Base-by-base conservation (phyloP, 1,140 invertebrate genomes). In the Bombus confusus region DNA sequence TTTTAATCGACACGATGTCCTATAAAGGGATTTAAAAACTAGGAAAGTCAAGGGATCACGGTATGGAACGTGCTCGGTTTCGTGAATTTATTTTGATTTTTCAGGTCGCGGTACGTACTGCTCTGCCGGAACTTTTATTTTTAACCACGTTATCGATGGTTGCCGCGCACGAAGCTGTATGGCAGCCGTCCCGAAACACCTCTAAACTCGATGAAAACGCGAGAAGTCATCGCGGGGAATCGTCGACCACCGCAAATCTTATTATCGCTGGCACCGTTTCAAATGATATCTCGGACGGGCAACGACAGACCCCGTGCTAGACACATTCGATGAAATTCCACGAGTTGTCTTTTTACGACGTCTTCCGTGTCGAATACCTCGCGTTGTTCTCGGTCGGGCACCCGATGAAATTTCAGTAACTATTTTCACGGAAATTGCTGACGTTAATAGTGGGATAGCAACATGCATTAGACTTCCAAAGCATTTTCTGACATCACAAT, bases 221-320 rank as follows among this genome's bases (percentile, higher is more conserved):
- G 83, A 80, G 69, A 80, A 85, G 57, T 80, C 52, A 68, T 73
- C 77, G 77, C 76, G 77, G 6, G 25, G 74, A 80, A 85, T 80
- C 83, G 77, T 25, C 69, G 68, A 57, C 68, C 76, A 69, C 77
- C 77, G 77, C 57, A 85, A 73, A 85, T 85, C 68, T 80, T 85
- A 80, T 85, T 80, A 80, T 80, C 69, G 31, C 12, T 80, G 83
- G 83, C 68, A 80, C 57, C 39, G 68, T 57, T 39, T 80, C 77
- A 66, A 85, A 85, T 59, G 83, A 25, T 69, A 34, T n/a, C 83
- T 77, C 80, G 59, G 75, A 66, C 80, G 39, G 57, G 13, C 25
- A 75, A 57, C n/a, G 47, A 12, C 18, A 9, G 64, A 31, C 12
- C 5, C 18, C 39, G 59, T 12, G 39, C n/a, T 52, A 69, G 43